These are phyloP conservation scores for Crepidodera aurea DNA, from an alignment of 2,888 invertebrate genomes.

Conservation along the genomic window DNA sequence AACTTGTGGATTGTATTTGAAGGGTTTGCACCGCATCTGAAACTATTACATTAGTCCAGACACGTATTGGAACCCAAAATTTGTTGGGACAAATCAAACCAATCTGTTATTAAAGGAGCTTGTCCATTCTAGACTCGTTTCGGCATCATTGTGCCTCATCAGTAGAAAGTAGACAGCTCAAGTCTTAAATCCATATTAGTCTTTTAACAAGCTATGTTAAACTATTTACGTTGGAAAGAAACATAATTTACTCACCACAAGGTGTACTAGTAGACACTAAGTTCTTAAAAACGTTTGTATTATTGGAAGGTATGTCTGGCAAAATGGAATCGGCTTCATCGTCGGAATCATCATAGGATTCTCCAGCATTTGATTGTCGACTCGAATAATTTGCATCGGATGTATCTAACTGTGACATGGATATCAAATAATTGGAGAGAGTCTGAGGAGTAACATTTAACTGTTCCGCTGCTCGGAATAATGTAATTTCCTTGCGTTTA, in stretches of 20 bases:
- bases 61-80: too few species aligned
- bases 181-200: too few species aligned
- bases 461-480: slow-evolving; percentile 77
- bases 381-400: slow-evolving; percentile 56
- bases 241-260: background rate
- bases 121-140: too few species aligned
- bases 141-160: too few species aligned
- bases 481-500: slow-evolving; percentile 75
- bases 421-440: slow-evolving; percentile 74
- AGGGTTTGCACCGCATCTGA: too few species aligned
- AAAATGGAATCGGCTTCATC: slow-evolving; percentile 63
- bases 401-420: slow-evolving; percentile 65
- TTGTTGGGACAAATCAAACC: too few species aligned
- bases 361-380: slow-evolving; percentile 60
- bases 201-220: too few species aligned
- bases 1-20: too few species aligned
- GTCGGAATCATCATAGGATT: slow-evolving; percentile 60
- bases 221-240: too few species aligned
- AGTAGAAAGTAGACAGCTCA: too few species aligned
- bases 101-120: too few species aligned
- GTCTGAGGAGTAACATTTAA: slow-evolving; percentile 79
- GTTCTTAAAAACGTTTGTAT: slow-evolving; percentile 56
- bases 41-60: too few species aligned
- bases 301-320: slow-evolving; percentile 60
- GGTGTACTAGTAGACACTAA: slow-evolving; percentile 34